phyloP scores from a whole-genome alignment of 2,888 invertebrate genomes.

The Chymomyza caudatula region DNA sequence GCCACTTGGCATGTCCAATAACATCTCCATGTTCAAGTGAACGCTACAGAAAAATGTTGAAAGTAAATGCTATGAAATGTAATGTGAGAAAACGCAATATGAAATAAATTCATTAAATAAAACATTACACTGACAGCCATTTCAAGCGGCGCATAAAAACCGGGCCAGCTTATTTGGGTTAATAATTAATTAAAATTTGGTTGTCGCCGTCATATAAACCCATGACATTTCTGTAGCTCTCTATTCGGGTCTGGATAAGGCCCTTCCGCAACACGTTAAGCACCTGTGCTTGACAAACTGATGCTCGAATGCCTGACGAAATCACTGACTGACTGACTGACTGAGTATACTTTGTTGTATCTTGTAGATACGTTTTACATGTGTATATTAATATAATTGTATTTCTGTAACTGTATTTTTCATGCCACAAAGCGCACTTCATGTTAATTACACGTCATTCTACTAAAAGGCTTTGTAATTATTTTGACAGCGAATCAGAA shows the following conservation, averaged over 20 bases:
- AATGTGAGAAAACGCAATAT: background rate
- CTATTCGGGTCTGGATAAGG: slow-evolving; percentile 18
- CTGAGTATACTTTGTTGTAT: slow-evolving; percentile 26
- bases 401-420: slow-evolving; percentile 33
- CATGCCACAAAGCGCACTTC: slow-evolving; percentile 40
- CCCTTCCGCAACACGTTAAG: slow-evolving; percentile 44
- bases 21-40: slow-evolving; percentile 21
- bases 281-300: slow-evolving; percentile 44
- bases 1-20: slow-evolving; percentile 25
- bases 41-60: no score
- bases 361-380: slow-evolving; percentile 54
- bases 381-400: slow-evolving; percentile 46
- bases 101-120: background rate
- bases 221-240: no score
- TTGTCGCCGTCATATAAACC: slow-evolving; percentile 34
- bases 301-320: background rate
- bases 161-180: slow-evolving; percentile 55
- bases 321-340: background rate
- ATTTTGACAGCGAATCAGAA: slow-evolving; percentile 57
- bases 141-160: slow-evolving; percentile 15
- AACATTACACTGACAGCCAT: background rate
- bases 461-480: slow-evolving; percentile 58
- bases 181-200: slow-evolving; percentile 69
- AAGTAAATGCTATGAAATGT: background rate
- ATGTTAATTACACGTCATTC: slow-evolving; percentile 64